Conservation (phyloP, 2,888 invertebrate species). For the Anagyrus pseudococci region DNA sequence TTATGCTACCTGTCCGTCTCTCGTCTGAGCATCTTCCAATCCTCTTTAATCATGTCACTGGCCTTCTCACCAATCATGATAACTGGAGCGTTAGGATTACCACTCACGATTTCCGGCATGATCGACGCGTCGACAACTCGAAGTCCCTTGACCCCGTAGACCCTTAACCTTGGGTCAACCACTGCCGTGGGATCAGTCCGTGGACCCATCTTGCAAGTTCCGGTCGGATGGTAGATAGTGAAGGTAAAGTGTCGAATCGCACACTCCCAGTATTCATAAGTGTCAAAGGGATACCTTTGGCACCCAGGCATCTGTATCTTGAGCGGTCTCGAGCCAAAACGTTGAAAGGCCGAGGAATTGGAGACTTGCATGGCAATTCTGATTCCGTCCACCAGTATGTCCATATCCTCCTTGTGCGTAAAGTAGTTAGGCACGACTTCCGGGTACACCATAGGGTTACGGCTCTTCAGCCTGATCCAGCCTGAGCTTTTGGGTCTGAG, state of each 20-base stretch:
- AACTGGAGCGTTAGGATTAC: slow-evolving; percentile 88
- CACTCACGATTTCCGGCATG: slow-evolving; percentile 88
- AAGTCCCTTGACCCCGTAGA: slow-evolving; percentile 79
- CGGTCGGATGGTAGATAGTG: slow-evolving; percentile 84
- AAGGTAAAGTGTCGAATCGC: slow-evolving; percentile 80
- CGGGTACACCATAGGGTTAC: slow-evolving; percentile 83
- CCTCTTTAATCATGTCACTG: slow-evolving; percentile 87
- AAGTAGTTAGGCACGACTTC: slow-evolving; percentile 93
- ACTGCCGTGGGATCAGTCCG: slow-evolving; percentile 77
- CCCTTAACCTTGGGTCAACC: slow-evolving; percentile 78
- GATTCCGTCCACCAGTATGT: slow-evolving; percentile 83
- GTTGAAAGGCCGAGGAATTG: slow-evolving; percentile 79
- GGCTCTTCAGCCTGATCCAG: slow-evolving; percentile 81
- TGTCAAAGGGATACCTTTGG: slow-evolving; percentile 72
- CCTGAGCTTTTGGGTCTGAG: slow-evolving; percentile 89
- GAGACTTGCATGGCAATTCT: slow-evolving; percentile 82
- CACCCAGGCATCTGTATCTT: slow-evolving; percentile 85
- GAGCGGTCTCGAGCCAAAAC: slow-evolving; percentile 80
- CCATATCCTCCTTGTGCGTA: slow-evolving; percentile 81
- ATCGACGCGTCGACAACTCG: slow-evolving; percentile 86
- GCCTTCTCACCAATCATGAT: slow-evolving; percentile 93
- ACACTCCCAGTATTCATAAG: slow-evolving; percentile 89
- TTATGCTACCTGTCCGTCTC: too few relatives aligned
- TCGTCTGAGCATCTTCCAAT: slow-evolving; percentile 75
- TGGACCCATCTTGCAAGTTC: slow-evolving; percentile 90